phyloP scores from a whole-genome alignment of 2,797 vertebrate genomes.

The Acanthornis magna region DNA sequence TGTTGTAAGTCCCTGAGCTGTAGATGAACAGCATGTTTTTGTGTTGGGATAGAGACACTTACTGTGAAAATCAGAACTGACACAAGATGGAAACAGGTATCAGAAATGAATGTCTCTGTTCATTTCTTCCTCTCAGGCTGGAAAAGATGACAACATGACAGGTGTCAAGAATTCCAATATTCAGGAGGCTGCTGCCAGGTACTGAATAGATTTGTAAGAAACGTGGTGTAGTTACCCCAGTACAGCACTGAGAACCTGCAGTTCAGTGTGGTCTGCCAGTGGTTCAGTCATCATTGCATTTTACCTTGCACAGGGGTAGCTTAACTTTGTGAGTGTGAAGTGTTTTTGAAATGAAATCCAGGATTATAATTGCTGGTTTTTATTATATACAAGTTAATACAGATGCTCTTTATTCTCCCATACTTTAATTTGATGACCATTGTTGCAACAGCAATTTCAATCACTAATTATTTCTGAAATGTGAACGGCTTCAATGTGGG shows the following conservation, averaged over 20 bases:
- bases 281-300: background rate
- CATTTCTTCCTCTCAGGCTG: constrained; percentile 69
- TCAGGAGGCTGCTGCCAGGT: constrained; percentile 85
- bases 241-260: background rate
- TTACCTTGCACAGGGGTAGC: background rate
- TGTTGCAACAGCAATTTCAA: background rate
- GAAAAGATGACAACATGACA: constrained; percentile 77
- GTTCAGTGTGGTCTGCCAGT: background rate
- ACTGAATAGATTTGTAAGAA: background rate
- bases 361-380: background rate
- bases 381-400: background rate
- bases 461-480: background rate
- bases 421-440: background rate
- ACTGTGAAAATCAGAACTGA: background rate
- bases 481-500: background rate
- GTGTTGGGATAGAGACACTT: background rate
- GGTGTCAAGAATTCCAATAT: constrained; percentile 82
- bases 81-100: background rate
- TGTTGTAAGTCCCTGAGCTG: background rate
- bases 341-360: background rate
- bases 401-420: background rate
- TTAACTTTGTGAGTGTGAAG: background rate
- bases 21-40: background rate
- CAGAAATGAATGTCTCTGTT: background rate
- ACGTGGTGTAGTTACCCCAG: rapidly evolving